Evolutionary conservation across 2,113 vertebrate species (phyloP).

Genomic region (Amphiprion percula): DNA sequence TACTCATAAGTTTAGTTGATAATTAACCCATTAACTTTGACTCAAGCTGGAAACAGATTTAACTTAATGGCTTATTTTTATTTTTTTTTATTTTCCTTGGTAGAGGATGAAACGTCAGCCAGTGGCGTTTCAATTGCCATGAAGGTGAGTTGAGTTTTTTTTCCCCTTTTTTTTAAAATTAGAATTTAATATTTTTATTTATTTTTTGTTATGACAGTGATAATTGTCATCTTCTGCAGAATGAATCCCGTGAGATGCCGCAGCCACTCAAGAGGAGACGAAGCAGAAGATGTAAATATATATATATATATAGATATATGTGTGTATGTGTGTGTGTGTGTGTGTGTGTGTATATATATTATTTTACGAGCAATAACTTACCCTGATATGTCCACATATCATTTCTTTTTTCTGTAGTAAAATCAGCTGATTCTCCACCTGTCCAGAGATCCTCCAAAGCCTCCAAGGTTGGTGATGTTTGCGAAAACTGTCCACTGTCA

Average conservation of each 20-base stretch:
- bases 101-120: slow-evolving; percentile 59
- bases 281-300: slow-evolving; percentile 76
- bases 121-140: slow-evolving; percentile 79
- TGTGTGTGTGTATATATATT: too few species aligned
- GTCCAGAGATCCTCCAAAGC: slow-evolving; percentile 25
- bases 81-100: background rate
- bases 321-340: too few species aligned
- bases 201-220: background rate
- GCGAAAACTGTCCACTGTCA: too few species aligned
- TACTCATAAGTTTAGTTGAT: background rate
- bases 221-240: slow-evolving; percentile 50
- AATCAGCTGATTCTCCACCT: slow-evolving; percentile 24
- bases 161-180: background rate
- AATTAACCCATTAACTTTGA: too few species aligned
- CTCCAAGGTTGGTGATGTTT: slow-evolving; percentile 36
- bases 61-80: too few species aligned
- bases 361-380: too few species aligned
- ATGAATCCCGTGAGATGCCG: slow-evolving; percentile 64
- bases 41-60: too few species aligned
- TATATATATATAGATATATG: too few species aligned
- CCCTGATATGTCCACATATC: too few species aligned
- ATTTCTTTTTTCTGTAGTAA: slow-evolving; percentile 30
- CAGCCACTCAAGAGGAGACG: slow-evolving; percentile 59
- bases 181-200: background rate
- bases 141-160: slow-evolving; percentile 62